Evolutionary conservation across 1,140 invertebrate species (phyloP), one percentile per base, ranked within the genome.

Genomic region (Drosophila bipectinata): DNA sequence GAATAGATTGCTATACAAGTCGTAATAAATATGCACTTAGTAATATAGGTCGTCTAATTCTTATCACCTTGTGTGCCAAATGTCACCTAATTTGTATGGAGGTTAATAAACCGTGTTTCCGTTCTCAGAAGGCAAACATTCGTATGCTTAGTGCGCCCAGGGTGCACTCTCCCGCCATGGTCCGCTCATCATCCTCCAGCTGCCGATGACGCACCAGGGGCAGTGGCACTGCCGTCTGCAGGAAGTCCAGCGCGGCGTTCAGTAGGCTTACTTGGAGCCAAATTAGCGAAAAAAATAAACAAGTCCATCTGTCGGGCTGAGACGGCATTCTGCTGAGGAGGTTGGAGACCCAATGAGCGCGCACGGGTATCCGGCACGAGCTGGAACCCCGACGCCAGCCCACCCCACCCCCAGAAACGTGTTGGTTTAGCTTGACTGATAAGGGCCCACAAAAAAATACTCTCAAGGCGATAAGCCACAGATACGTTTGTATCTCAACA

Each of bases 131-230:
- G 14, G 74, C 74, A 7, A 77, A 28, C 74, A 77, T 62, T 26
- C 75, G 58, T 12, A 54, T 37, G 41, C 75, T 77, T 12, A 77
- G 69, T 26, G 75, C 73, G 4, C 73, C 73, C 57, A 77, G 21
- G 9, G 73, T 71, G 66, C 73, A 77, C 37, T 77, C 73, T 14
- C 45, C 73, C 30, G 53, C 54, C 12, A 76, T 44, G 24, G 28
- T 37, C 12, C 53, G 73, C 32, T 77, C 73, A 4, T 47, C 58
- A 6, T 62, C 55, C 34, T 77, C 73, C 34, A 60, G 37, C 18
- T 59, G 26, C 1, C 72, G 44, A 1, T 15, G 64, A 7, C 74
- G 53, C 15, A 71, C 74, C 24, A 77, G 57, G 4, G 14, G 24
- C 15, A 77, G 64, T 10, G 74, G 74, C 18, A 77, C 53, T 3